Percentiles rank a stretch among this genome's conserved stretches.
Evolutionary conservation across 1,140 invertebrate species (phyloP).

Genomic region (Sinonovacula constricta): DNA sequence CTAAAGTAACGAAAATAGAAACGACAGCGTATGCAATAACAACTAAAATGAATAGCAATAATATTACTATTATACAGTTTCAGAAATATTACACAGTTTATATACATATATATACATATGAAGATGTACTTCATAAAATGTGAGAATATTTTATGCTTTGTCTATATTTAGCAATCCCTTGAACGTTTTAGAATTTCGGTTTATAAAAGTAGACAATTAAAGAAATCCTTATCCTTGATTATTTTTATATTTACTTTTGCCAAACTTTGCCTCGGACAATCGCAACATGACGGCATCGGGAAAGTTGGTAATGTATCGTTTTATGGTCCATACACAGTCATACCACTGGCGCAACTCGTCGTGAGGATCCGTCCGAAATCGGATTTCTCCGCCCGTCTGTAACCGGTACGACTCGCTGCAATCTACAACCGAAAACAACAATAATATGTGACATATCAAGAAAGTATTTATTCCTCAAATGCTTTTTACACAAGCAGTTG

Average conservation of each 20-base stretch:
- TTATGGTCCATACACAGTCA: constrained; percentile 75
- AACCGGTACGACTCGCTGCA: constrained; percentile 66
- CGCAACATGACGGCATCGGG: constrained; percentile 67
- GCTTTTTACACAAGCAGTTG: neutral
- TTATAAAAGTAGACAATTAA: too few relatives aligned
- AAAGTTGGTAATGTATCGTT: constrained; percentile 57
- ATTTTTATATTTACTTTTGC: constrained; percentile 72
- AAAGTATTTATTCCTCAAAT: too few relatives aligned
- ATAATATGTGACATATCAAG: too few relatives aligned
- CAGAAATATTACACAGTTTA: too few relatives aligned
- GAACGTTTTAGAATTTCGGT: too few relatives aligned
- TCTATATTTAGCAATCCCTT: too few relatives aligned
- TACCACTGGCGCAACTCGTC: constrained; percentile 54
- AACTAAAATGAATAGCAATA: too few relatives aligned
- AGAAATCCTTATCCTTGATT: too few relatives aligned
- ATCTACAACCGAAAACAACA: constrained; percentile 48
- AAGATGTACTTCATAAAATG: too few relatives aligned
- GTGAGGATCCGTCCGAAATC: constrained; percentile 56
- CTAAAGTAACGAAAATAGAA: neutral
- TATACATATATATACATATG: too few relatives aligned
- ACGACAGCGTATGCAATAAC: neutral
- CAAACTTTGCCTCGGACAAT: constrained; percentile 65
- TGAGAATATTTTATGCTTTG: too few relatives aligned
- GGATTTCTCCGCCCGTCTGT: constrained; percentile 63
- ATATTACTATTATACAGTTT: too few relatives aligned